Percentiles rank a stretch among this genome's conserved stretches.
Evolutionary conservation across 2,888 invertebrate species (phyloP).

Genomic region (Hirtodrosophila histrioides): DNA sequence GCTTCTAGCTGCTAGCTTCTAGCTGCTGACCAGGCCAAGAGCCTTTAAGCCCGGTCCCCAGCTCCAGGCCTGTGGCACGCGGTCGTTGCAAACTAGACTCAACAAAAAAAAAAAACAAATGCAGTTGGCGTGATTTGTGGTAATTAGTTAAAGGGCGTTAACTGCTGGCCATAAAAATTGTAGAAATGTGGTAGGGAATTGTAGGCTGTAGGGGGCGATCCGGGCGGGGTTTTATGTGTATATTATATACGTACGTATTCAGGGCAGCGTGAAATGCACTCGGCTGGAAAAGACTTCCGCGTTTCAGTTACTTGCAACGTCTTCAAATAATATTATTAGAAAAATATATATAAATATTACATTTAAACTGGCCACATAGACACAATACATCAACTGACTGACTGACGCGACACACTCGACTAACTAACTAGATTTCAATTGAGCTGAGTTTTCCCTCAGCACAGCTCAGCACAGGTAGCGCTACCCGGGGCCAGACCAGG

Average conservation of each 20-base stretch:
- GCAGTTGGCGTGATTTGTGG: slow-evolving; percentile 43
- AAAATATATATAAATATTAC: slow-evolving; percentile 6
- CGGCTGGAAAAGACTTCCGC: slow-evolving; percentile 49
- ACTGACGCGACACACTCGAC: not conserved
- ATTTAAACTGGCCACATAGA: not conserved
- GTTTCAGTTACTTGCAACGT: slow-evolving; percentile 10
- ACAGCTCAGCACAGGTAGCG: no score
- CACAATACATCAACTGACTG: not conserved
- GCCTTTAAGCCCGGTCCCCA: no score
- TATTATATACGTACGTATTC: slow-evolving; percentile 21
- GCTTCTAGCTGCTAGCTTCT: no score
- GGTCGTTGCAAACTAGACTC: no score
- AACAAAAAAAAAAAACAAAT: no score
- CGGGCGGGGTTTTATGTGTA: no score
- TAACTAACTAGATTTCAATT: not conserved
- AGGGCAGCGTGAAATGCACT: slow-evolving; percentile 52
- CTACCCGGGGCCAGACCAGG: no score
- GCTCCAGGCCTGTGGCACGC: no score
- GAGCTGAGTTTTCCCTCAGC: no score
- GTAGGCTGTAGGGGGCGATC: not conserved
- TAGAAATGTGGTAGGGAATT: not conserved
- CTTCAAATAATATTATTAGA: no score
- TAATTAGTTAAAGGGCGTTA: slow-evolving; percentile 76
- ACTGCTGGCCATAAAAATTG: slow-evolving; percentile 59
- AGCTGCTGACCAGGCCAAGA: no score